Conservation (phyloP, 2,888 invertebrate genomes). For the Dromius quadrimaculatus region DNA sequence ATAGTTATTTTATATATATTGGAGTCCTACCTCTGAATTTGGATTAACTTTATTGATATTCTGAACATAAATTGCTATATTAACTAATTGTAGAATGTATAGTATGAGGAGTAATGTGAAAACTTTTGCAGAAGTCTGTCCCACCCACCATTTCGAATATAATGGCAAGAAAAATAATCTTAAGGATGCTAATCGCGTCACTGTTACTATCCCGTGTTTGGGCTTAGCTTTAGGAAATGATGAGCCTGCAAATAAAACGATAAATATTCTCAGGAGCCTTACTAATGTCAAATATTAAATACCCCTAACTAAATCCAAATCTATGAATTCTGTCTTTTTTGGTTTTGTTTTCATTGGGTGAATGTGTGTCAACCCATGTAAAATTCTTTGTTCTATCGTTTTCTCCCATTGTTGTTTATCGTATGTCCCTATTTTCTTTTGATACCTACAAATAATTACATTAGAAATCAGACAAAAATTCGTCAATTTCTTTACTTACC, state of each 20-base stretch:
- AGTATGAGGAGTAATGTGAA: conserved; percentile 81
- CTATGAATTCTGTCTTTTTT: conserved; percentile 92
- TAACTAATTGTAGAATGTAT: conserved; percentile 80
- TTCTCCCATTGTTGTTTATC: conserved; percentile 98
- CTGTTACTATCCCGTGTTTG: conserved; percentile 88
- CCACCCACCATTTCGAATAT: conserved; percentile 90
- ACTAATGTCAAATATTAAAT: conserved; percentile 56
- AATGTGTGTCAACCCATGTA: conserved; percentile 86
- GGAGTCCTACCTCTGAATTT: conserved; percentile 9
- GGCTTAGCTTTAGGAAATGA: conserved; percentile 97
- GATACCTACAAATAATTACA: conserved; percentile 77
- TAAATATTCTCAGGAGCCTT: neutral
- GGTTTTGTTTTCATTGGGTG: conserved; percentile 80
- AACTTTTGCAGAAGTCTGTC: conserved; percentile 85
- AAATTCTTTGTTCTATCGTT: conserved; percentile 91
- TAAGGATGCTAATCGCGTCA: conserved; percentile 84
- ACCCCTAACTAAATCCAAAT: conserved; percentile 97
- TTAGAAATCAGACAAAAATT: neutral
- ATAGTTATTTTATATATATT: neutral
- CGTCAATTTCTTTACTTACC: conserved; percentile 29
- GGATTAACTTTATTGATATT: conserved; percentile 27
- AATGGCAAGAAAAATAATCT: conserved; percentile 87
- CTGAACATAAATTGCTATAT: conserved; percentile 70
- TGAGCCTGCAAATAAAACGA: conserved; percentile 75
- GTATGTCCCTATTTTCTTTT: conserved; percentile 95